Conservation (phyloP, 2,113 vertebrate genomes). For the Cyrtonyx montezumae region DNA sequence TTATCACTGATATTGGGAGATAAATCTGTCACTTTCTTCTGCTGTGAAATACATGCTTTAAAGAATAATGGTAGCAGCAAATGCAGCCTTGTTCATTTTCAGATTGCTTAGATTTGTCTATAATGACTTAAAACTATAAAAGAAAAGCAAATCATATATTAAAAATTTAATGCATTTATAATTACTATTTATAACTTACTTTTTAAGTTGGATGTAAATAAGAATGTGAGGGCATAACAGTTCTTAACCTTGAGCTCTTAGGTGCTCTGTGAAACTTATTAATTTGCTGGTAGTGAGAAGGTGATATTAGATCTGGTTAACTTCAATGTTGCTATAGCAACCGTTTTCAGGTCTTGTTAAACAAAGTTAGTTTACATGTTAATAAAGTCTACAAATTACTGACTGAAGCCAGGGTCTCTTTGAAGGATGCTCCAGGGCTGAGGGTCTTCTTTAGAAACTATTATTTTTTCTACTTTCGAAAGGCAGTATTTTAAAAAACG, state of each 20-base stretch:
- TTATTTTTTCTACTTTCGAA: background rate
- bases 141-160: background rate
- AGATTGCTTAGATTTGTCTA: background rate
- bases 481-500: background rate
- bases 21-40: background rate
- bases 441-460: background rate
- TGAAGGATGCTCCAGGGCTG: background rate
- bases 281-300: background rate
- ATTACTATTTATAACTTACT: background rate
- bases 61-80: background rate
- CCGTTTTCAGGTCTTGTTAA: background rate
- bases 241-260: background rate
- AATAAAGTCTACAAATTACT: background rate
- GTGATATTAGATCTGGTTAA: background rate
- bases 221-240: background rate
- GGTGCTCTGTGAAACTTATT: background rate
- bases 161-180: background rate
- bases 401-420: background rate
- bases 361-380: background rate
- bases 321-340: background rate
- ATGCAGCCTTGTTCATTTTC: fast-evolving
- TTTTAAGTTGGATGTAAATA: background rate
- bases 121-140: background rate
- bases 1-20: background rate
- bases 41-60: background rate